Evolutionary conservation across 2,888 invertebrate species (phyloP).

Genomic region (Capitulum mitella): DNA sequence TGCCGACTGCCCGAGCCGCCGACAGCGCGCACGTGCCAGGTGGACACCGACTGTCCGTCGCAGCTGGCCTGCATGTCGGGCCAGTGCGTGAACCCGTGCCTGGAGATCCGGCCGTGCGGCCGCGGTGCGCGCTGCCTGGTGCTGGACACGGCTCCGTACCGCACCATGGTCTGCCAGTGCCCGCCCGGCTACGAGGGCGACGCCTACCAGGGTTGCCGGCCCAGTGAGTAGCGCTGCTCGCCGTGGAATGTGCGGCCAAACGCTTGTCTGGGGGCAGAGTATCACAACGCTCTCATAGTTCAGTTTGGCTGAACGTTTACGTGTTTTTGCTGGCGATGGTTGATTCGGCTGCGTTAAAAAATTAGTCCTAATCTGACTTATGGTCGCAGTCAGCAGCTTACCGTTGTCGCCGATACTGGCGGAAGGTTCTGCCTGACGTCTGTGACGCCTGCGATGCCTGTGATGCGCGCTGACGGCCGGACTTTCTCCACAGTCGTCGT

Average conservation of each 20-base stretch:
- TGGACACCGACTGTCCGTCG: conserved; percentile 32
- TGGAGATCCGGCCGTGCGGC: conserved; percentile 37
- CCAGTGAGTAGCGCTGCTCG: conserved; percentile 58
- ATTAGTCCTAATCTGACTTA: no score
- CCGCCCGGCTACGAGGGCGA: conserved; percentile 37
- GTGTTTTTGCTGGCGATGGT: no score
- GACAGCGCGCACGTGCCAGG: conserved; percentile 44
- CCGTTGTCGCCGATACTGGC: no score
- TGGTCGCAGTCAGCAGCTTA: no score
- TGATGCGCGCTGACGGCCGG: no score
- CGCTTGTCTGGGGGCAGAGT: no score
- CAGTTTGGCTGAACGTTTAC: no score
- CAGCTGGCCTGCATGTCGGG: conserved; percentile 31
- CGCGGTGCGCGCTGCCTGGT: conserved; percentile 55
- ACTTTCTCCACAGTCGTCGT: conserved; percentile 2
- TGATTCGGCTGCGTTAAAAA: no score
- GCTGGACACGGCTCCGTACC: conserved; percentile 37
- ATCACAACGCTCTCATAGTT: no score
- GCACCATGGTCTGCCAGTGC: conserved; percentile 39
- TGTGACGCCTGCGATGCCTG: no score
- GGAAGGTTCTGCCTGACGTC: no score
- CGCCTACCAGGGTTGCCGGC: conserved; percentile 37
- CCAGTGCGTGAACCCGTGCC: conserved; percentile 39
- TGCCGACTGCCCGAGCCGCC: conserved; percentile 36
- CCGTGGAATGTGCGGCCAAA: no score